Base-by-base conservation (phyloP, 2,113 vertebrate genomes). In the Elephantulus edwardii region DNA sequence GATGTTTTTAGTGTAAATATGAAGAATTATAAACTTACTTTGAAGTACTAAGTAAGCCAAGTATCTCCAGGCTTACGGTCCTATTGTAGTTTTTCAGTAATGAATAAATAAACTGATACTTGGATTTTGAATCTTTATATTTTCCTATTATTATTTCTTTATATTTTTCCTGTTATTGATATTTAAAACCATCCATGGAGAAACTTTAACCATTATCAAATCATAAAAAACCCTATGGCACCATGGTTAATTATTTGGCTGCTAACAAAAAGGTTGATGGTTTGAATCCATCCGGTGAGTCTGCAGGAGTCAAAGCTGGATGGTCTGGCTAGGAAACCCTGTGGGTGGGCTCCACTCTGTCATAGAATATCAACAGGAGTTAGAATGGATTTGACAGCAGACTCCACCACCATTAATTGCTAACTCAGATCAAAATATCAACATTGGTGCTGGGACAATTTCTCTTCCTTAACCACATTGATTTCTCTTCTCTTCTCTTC, bases 1-100 rank as follows among this genome's bases (percentile, higher is more conserved):
- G 68, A 1, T 68, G n/a, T 83, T 92, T 91, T 83, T 26, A 46
- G 14, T 46, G 58, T 54, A 79, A 89, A 83, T 60, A 81, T 87
- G 64, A 83, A 78, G 83, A 58, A 50, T 70, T 66, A 74, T 68
- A 13, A 74, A 56, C 28, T 56, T 42, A 78, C n/a, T 20, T 75
- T 70, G 19, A 74, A 80, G 20, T 46, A 35, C 66, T 91, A 70
- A 62, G 26, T 83, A 78, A 89, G 42, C 44, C 84, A 83, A 86
- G 68, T 68, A 79, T 66, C 19, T 44, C 24, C 30, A 92, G 64
- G 40, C 42, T 52, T 87, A 86, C 26, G 24, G 78, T 48, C 24
- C 30, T 83, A 50, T 66, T 30, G 44, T 28, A 78, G 19, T 11
- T 78, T 78, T 85, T 75, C 30, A 71, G 62, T 74, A 81, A 72